Evolutionary conservation across 2,113 vertebrate species (phyloP).

Genomic region (Alethe diademata): DNA sequence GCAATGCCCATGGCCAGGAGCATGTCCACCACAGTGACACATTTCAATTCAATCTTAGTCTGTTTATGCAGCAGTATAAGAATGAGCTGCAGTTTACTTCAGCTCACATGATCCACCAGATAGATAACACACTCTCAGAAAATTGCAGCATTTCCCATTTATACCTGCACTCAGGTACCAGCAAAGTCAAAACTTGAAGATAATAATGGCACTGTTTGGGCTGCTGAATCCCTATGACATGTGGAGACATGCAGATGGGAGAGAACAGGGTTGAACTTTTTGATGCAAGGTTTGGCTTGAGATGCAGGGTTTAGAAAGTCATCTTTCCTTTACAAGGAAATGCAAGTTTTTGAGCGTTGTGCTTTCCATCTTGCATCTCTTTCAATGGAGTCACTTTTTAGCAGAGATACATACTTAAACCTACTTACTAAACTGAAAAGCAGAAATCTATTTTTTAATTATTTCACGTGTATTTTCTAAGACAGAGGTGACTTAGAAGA

Average conservation of each 20-base stretch:
- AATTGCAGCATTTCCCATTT: background rate
- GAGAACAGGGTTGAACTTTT: background rate
- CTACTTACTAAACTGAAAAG: background rate
- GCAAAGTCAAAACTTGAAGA: slow-evolving; percentile 12
- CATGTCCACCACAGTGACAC: background rate
- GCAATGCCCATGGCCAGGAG: background rate
- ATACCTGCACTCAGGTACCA: background rate
- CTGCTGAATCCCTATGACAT: background rate
- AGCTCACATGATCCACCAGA: background rate
- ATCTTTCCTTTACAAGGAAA: background rate
- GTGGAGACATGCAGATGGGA: background rate
- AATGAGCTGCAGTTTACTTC: background rate
- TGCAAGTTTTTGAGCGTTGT: background rate
- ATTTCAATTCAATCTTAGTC: background rate
- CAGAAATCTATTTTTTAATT: background rate
- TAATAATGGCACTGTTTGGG: background rate
- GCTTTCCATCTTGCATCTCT: background rate
- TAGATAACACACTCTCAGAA: background rate
- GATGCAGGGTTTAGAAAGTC: background rate
- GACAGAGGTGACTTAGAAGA: background rate
- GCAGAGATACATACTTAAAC: background rate
- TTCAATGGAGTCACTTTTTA: background rate
- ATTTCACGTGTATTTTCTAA: background rate
- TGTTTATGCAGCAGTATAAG: background rate
- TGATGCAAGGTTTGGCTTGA: background rate